Percentiles rank a stretch among this genome's conserved stretches.
Evolutionary conservation across 2,888 invertebrate species (phyloP).

Genomic region (Antitype chi): DNA sequence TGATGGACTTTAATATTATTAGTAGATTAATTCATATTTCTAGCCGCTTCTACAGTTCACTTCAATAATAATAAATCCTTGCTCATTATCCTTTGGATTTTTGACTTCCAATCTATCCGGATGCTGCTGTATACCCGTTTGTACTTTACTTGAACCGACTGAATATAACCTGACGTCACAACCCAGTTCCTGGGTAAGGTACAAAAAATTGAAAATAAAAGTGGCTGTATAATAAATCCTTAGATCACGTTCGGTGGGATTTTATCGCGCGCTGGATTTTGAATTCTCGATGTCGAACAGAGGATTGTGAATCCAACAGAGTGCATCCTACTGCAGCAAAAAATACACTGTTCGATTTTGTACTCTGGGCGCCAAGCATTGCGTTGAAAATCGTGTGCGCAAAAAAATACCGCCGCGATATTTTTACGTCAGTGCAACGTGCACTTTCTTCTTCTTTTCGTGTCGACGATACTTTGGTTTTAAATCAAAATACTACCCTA

Average conservation of each 20-base stretch:
- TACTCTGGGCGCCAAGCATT: too few species aligned
- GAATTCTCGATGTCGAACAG: too few species aligned
- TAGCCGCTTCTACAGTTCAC: not conserved
- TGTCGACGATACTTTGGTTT: not conserved
- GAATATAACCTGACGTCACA: too few species aligned
- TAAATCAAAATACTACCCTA: not conserved
- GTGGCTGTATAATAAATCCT: not conserved
- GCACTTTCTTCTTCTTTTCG: not conserved
- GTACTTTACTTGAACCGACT: not conserved
- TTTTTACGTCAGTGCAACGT: too few species aligned
- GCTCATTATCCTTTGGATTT: not conserved
- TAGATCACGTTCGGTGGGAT: too few species aligned
- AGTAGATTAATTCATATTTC: not conserved
- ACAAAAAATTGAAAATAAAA: not conserved
- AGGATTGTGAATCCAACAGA: too few species aligned
- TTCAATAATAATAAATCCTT: not conserved
- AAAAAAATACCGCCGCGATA: too few species aligned
- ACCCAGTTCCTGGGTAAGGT: not conserved
- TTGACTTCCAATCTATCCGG: not conserved
- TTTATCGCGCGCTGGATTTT: too few species aligned
- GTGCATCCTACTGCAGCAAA: too few species aligned
- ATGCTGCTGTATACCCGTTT: not conserved
- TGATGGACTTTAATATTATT: not conserved
- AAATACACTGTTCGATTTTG: too few species aligned
- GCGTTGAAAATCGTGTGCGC: too few species aligned